Evolutionary conservation across 2,888 invertebrate species (phyloP).

Genomic region (Stenchaetothrips biformis): DNA sequence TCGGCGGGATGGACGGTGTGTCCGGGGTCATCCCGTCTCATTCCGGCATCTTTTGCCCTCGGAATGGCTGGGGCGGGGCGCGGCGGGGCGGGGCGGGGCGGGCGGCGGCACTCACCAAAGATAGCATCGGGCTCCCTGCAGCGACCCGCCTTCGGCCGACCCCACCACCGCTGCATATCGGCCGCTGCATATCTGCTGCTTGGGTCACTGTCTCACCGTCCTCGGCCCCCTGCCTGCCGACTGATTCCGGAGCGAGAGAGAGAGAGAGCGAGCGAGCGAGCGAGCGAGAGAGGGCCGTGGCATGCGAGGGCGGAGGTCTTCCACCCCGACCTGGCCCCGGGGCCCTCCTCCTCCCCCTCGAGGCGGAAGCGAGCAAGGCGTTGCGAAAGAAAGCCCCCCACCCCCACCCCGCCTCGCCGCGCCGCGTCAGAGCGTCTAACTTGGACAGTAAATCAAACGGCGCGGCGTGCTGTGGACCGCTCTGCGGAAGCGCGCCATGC

Average conservation of each 20-base stretch:
- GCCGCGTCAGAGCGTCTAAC: background rate
- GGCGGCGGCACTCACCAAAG: background rate
- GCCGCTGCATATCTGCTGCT: too few species aligned
- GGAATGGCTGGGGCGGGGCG: background rate
- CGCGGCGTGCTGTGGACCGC: background rate
- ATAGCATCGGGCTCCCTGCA: too few species aligned
- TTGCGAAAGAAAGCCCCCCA: background rate
- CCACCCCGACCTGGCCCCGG: background rate
- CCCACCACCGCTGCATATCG: too few species aligned
- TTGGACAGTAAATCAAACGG: conserved; percentile 18
- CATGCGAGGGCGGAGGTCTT: background rate
- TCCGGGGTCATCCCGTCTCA: too few species aligned
- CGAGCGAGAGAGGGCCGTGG: background rate
- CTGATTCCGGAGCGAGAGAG: background rate
- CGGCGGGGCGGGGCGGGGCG: background rate
- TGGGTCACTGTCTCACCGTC: too few species aligned
- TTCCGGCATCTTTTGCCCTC: background rate
- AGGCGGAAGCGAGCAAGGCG: background rate
- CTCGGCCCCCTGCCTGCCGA: too few species aligned
- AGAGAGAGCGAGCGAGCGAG: background rate
- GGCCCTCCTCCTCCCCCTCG: background rate
- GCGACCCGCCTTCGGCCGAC: too few species aligned
- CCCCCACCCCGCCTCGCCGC: background rate
- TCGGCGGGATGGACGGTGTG: too few species aligned
- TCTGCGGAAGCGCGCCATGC: too few species aligned